Evolutionary conservation across 2,888 invertebrate genomes (phyloP).

Genomic region (Galeruca laticollis): DNA sequence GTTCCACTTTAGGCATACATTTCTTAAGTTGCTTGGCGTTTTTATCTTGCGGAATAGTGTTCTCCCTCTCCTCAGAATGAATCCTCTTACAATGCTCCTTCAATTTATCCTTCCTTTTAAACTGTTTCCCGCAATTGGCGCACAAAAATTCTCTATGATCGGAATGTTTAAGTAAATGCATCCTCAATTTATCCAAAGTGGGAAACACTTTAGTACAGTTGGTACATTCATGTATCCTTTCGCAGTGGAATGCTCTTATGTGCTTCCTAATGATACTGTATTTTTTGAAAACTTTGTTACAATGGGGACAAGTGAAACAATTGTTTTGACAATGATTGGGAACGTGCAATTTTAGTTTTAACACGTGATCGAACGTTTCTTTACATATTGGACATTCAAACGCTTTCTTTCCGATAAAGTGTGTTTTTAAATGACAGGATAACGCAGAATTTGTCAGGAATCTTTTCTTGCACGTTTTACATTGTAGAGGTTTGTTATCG

Average conservation of each 20-base stretch:
- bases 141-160: constrained; percentile 78
- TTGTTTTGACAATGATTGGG: constrained; percentile 75
- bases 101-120: constrained; percentile 81
- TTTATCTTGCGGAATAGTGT: constrained; percentile 62
- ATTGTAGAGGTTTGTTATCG: constrained; percentile 77
- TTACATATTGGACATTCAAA: constrained; percentile 83
- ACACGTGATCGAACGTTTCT: constrained; percentile 75
- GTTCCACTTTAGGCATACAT: constrained; percentile 70
- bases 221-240: constrained; percentile 75
- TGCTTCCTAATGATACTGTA: constrained; percentile 73
- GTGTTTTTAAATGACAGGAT: constrained; percentile 79
- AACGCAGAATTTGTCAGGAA: constrained; percentile 81
- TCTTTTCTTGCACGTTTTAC: constrained; percentile 74
- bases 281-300: constrained; percentile 76
- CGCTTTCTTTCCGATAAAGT: constrained; percentile 72
- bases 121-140: constrained; percentile 81
- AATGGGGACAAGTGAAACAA: constrained; percentile 77
- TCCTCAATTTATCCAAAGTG: constrained; percentile 77
- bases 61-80: constrained; percentile 68
- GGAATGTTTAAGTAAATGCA: constrained; percentile 78
- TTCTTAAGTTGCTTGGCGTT: constrained; percentile 63
- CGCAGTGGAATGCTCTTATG: constrained; percentile 79
- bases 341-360: constrained; percentile 76
- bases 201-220: constrained; percentile 79
- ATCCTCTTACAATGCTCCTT: constrained; percentile 79